Conservation (phyloP, 2,113 vertebrate species). For the Coptodon rendalli region DNA sequence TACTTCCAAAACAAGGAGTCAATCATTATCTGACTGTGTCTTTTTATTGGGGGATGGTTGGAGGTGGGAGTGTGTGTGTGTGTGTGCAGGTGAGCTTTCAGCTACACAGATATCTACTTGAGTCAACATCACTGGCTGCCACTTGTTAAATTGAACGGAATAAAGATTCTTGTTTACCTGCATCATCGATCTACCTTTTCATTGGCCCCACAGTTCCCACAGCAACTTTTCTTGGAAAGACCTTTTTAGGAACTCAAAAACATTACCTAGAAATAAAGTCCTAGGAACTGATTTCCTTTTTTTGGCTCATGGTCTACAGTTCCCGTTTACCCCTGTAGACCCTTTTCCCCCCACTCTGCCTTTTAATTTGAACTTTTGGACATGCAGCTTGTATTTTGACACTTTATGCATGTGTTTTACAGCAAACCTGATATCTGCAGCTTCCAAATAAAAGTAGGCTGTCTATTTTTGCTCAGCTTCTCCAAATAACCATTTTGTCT, state of each 20-base stretch:
- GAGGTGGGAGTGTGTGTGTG: too few relatives aligned
- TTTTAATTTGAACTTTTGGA: not conserved
- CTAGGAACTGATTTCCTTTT: not conserved
- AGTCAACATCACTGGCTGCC: not conserved
- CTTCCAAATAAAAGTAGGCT: not conserved
- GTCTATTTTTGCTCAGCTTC: not conserved
- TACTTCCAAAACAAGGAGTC: not conserved
- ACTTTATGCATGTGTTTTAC: not conserved
- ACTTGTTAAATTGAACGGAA: not conserved
- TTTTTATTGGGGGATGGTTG: not conserved
- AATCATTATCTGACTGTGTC: not conserved
- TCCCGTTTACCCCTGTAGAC: not conserved
- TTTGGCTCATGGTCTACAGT: not conserved
- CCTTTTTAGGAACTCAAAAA: not conserved
- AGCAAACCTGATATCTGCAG: not conserved
- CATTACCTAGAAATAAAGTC: not conserved
- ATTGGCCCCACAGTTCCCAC: not conserved
- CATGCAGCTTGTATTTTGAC: not conserved
- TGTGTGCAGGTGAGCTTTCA: not conserved
- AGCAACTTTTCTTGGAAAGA: not conserved
- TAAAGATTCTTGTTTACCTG: not conserved
- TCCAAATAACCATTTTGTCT: not conserved
- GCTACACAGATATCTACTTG: not conserved
- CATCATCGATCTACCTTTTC: not conserved
- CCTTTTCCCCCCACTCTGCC: not conserved